Conservation (phyloP, 92 coral and sea anemone genomes). For the Montipora capitata region DNA sequence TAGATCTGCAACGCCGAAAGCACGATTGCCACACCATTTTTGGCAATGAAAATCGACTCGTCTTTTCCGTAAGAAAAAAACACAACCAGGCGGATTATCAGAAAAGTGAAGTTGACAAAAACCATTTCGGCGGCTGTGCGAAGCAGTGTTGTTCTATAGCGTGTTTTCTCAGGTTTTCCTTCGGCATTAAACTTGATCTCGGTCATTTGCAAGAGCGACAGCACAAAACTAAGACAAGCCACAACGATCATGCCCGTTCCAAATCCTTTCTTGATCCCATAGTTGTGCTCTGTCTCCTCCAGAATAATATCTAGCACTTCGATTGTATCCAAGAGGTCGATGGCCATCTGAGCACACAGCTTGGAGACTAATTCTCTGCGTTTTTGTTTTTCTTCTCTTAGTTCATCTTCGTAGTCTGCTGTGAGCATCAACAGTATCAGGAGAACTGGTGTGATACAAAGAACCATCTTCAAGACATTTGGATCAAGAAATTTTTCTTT, state of each 20-base stretch:
- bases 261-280: background rate
- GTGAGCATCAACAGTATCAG: conserved; percentile 37
- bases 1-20: background rate
- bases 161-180: background rate
- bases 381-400: background rate
- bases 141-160: background rate
- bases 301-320: conserved; percentile 66
- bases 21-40: background rate
- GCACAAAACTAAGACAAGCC: conserved; percentile 54
- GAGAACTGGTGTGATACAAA: conserved; percentile 8
- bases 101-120: background rate
- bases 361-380: conserved; percentile 44
- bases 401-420: conserved; percentile 2
- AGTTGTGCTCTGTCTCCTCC: conserved; percentile 19
- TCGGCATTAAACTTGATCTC: conserved; percentile 31
- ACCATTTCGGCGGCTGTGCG: background rate
- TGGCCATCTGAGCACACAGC: conserved; percentile 42
- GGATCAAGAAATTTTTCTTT: background rate
- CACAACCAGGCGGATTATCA: background rate
- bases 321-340: conserved; percentile 72
- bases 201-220: conserved; percentile 55
- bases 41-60: background rate
- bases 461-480: background rate
- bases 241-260: conserved; percentile 27
- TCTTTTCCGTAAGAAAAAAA: background rate